Conservation (phyloP, 2,113 vertebrate genomes). For the Myxocyprinus asiaticus region DNA sequence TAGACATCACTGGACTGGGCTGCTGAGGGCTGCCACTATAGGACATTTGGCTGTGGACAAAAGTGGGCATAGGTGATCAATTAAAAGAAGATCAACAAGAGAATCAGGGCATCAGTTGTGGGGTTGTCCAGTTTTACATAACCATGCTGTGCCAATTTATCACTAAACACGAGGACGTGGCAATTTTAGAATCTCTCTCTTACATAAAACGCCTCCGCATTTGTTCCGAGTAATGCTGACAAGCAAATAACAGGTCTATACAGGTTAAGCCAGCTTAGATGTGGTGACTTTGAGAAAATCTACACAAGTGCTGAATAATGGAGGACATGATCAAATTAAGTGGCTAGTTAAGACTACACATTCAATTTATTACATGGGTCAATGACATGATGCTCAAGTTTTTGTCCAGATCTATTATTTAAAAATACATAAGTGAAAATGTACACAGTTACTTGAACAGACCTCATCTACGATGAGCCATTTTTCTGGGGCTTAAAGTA, state of each 20-base stretch:
- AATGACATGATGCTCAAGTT: too few species aligned
- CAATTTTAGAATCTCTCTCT: neutral
- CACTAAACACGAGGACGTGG: neutral
- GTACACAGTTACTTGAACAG: too few species aligned
- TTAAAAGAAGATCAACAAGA: neutral
- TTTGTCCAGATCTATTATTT: too few species aligned
- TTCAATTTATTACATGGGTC: too few species aligned
- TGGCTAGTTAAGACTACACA: too few species aligned
- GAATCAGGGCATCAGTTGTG: neutral
- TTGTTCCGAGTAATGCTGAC: neutral
- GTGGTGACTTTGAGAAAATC: neutral
- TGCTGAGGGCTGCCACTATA: constrained; percentile 77
- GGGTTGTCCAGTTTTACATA: neutral
- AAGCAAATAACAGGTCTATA: constrained; percentile 17
- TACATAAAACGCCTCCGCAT: neutral
- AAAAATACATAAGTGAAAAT: too few species aligned
- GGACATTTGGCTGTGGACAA: constrained; percentile 71
- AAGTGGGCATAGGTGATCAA: neutral
- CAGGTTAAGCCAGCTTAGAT: constrained; percentile 17
- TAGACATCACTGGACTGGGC: constrained; percentile 76
- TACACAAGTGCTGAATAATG: too few species aligned
- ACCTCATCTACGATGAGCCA: too few species aligned
- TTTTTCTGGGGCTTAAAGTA: too few species aligned
- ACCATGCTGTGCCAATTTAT: too few species aligned
- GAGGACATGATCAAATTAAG: neutral